Conservation (phyloP, 1,140 invertebrate genomes). For the Papilio helenus region DNA sequence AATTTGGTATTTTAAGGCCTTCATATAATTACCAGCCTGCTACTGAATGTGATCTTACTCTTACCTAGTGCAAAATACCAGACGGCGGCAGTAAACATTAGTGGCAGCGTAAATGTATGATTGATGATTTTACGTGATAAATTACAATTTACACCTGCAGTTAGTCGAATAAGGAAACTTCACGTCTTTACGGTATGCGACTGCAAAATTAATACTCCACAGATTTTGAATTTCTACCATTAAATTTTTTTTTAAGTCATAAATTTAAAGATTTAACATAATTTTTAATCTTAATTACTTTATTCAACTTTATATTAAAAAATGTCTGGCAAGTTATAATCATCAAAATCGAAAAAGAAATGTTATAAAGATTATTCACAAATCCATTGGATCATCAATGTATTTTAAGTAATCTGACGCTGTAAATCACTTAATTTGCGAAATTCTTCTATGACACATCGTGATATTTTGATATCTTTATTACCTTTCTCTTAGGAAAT, state of each 20-base stretch:
- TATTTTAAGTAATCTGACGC: background rate
- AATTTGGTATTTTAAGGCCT: too few relatives aligned
- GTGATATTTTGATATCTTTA: slow-evolving; percentile 3
- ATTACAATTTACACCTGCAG: background rate
- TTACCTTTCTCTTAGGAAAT: slow-evolving; percentile 1
- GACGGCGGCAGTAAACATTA: background rate
- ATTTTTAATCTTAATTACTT: background rate
- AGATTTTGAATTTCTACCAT: background rate
- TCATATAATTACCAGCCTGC: too few relatives aligned
- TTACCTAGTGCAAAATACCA: background rate
- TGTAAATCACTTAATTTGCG: background rate
- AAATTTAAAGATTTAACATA: too few relatives aligned
- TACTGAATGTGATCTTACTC: background rate
- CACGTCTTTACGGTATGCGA: background rate
- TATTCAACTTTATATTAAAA: background rate
- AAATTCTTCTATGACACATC: background rate
- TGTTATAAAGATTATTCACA: background rate
- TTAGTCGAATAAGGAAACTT: background rate
- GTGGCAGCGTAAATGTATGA: background rate
- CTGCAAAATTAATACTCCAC: background rate
- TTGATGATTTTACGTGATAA: background rate
- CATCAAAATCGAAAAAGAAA: background rate
- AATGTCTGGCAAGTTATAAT: background rate
- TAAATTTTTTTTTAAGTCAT: too few relatives aligned
- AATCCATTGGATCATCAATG: background rate